Conservation (phyloP, 2,888 invertebrate genomes). For the Tipula unca region DNA sequence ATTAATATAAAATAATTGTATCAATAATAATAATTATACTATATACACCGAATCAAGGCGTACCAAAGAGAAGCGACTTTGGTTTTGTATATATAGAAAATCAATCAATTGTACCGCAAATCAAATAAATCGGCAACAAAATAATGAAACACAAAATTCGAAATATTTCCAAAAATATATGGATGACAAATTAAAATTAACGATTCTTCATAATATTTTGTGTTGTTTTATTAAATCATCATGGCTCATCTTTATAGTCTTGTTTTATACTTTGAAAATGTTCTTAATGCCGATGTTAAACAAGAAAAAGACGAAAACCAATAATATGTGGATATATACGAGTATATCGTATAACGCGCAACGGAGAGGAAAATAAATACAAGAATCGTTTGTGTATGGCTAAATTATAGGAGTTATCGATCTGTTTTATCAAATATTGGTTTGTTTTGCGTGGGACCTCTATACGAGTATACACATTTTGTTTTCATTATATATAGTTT, state of each 20-base stretch:
- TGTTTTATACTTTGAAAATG: neutral
- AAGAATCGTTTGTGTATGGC: neutral
- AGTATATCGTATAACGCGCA: too few species aligned
- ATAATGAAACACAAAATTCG: neutral
- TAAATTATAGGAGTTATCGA: neutral
- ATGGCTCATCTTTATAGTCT: neutral
- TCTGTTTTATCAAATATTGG: neutral
- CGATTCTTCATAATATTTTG: conserved; percentile 14
- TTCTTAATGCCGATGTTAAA: neutral
- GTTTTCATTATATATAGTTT: neutral
- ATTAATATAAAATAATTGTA: neutral
- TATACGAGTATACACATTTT: neutral
- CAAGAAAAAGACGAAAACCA: neutral
- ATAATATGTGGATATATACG: neutral
- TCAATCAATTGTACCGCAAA: neutral
- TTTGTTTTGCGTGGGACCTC: neutral
- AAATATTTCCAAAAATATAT: conserved; percentile 3
- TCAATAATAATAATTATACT: neutral
- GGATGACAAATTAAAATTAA: conserved; percentile 14
- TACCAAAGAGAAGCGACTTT: neutral
- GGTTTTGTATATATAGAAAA: neutral
- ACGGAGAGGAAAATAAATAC: neutral
- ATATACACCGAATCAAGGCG: neutral
- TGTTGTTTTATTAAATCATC: neutral
- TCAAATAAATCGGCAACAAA: conserved; percentile 14